Evolutionary conservation across 2,888 invertebrate species (phyloP), one percentile per base, ranked within the genome.

Genomic region (Idaea biselata): DNA sequence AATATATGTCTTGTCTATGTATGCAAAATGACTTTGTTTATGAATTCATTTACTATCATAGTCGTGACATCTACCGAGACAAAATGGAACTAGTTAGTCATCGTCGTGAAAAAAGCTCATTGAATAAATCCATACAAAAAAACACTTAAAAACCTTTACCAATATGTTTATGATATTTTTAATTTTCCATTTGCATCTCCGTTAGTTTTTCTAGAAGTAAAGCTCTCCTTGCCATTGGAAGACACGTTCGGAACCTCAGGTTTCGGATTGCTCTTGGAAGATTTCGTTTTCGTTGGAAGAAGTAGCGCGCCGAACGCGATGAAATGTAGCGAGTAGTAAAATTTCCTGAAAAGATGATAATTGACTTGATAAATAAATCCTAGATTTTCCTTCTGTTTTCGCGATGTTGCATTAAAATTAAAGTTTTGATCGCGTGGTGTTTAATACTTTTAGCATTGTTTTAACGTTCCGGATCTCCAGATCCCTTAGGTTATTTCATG

Each of bases 291-390:
- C 61, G 61, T 78, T 2, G 93, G 93, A 59, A 93, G 75, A 17
- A 93, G 77, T 69, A 93, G 70, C 0, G 93, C 89, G 55, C 93
- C 92, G 62, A 93, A 67, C 0, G 93, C 93, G 44, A 93, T 86
- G 69, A 93, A 91, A 68, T 93, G 93, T 11, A 93, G 80, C 0
- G 92, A 93, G 74, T 92, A 93, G 81, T 89, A 94, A 70, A 93
- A 91, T 88, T 91, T 93, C 79, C 94, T 94, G 88, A 74, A 91
- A 91, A 63, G 16, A 31, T 61, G 59, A 60, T 53, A 44, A n/a
- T n/a, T n/a, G 53, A 17, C 1, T 18, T 58, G 59, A 59, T 32
- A 63, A 57, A n/a, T 5, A 60, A 16, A 3, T 25, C 25, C 25
- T 25, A n/a, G n/a, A n/a, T n/a, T n/a, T n/a, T n/a, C n/a, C n/a